Percentiles rank a stretch among this genome's conserved stretches.
Conservation (phyloP, 2,888 invertebrate genomes). For the Catocala fraxini region DNA sequence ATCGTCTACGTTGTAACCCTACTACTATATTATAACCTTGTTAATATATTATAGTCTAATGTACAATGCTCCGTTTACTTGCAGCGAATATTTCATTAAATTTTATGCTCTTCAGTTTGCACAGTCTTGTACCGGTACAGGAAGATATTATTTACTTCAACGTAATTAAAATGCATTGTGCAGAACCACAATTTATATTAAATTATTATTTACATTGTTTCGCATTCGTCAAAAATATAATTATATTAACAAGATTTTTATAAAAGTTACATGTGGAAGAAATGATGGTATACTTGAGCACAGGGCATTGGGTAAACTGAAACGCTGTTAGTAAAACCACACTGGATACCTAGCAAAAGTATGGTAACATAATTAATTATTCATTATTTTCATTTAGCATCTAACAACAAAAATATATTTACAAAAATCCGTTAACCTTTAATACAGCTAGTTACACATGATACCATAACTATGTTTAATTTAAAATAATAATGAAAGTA, state of each 20-base stretch:
- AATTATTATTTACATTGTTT: constrained; percentile 34
- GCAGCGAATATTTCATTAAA: constrained; percentile 11
- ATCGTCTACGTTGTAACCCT: constrained; percentile 18
- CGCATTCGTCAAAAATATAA: constrained; percentile 24
- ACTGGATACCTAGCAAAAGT: constrained; percentile 58
- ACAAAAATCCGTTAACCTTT: constrained; percentile 75
- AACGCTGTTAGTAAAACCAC: constrained; percentile 54
- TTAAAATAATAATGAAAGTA: constrained; percentile 64
- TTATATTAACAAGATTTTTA: constrained; percentile 16
- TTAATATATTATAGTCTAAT: constrained; percentile 17
- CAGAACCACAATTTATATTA: constrained; percentile 23
- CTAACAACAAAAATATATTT: constrained; percentile 78
- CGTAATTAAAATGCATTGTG: constrained; percentile 33
- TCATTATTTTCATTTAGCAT: constrained; percentile 60
- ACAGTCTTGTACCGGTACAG: constrained; percentile 36
- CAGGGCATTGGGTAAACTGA: constrained; percentile 40
- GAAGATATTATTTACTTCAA: constrained; percentile 19
- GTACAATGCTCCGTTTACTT: constrained; percentile 14
- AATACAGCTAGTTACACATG: constrained; percentile 62
- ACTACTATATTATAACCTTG: constrained; percentile 23
- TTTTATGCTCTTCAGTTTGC: constrained; percentile 10
- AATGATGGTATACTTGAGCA: constrained; percentile 36
- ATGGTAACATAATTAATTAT: constrained; percentile 71
- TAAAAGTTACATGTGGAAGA: constrained; percentile 31
- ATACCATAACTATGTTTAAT: constrained; percentile 57